Evolutionary conservation across 2,797 vertebrate species (phyloP).

Genomic region (Cirrhinus mrigala): DNA sequence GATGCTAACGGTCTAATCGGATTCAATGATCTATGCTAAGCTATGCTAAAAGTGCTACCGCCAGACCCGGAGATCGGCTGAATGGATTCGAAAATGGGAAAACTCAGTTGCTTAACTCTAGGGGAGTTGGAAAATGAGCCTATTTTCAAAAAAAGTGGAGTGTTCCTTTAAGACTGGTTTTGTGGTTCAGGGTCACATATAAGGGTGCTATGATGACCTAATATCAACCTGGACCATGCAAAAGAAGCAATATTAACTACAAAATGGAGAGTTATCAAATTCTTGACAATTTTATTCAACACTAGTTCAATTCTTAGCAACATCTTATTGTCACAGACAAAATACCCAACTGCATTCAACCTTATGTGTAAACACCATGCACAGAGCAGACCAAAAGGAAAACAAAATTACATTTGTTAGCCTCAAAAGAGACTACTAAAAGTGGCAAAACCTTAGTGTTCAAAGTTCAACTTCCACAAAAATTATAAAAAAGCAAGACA

Average conservation of each 20-base stretch:
- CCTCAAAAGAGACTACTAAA: conserved; percentile 15
- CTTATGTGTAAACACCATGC: conserved; percentile 23
- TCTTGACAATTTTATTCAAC: conserved; percentile 24
- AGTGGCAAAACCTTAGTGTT: conserved; percentile 21
- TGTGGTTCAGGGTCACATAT: too few species aligned
- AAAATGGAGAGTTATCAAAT: neutral
- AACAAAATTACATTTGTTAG: neutral
- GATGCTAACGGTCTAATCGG: too few species aligned
- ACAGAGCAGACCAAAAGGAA: neutral
- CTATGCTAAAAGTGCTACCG: too few species aligned
- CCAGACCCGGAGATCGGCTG: too few species aligned
- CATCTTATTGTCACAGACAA: conserved; percentile 24
- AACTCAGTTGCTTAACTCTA: too few species aligned
- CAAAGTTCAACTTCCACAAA: neutral
- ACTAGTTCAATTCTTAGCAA: conserved; percentile 19
- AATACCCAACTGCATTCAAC: conserved; percentile 25
- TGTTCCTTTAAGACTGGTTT: too few species aligned
- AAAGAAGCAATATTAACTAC: neutral
- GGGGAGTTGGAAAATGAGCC: too few species aligned
- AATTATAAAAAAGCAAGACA: neutral
- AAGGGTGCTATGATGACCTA: neutral
- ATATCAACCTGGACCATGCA: neutral
- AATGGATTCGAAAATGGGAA: too few species aligned
- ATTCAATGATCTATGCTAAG: too few species aligned
- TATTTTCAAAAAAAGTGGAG: too few species aligned